Evolutionary conservation across 2,797 vertebrate species (phyloP).

Genomic region (Gymnocypris eckloni): DNA sequence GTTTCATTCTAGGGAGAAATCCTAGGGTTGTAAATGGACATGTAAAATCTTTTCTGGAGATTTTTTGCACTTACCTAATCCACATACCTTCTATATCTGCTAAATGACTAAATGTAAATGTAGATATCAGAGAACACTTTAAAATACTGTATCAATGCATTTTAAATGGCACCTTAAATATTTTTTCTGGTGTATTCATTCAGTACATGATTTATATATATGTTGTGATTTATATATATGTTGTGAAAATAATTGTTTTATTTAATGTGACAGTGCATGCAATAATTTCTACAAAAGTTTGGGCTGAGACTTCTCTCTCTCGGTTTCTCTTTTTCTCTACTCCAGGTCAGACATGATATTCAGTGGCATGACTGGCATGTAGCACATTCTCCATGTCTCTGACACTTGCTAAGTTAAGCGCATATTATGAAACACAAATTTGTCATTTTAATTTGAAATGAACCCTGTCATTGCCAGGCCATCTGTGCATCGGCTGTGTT

Average conservation of each 20-base stretch:
- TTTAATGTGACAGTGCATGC: background rate
- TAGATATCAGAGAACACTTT: too few relatives aligned
- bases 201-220: background rate
- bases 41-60: too few relatives aligned
- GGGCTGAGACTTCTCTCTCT: background rate
- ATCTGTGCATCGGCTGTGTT: slow-evolving; percentile 51
- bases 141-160: too few relatives aligned
- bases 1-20: too few relatives aligned
- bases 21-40: too few relatives aligned
- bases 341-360: slow-evolving; percentile 6
- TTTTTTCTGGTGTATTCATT: background rate
- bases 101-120: too few relatives aligned
- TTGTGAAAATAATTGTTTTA: background rate
- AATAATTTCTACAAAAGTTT: background rate
- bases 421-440: slow-evolving; percentile 43
- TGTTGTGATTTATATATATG: background rate
- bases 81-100: too few relatives aligned
- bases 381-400: slow-evolving; percentile 41
- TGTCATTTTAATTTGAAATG: slow-evolving; percentile 60
- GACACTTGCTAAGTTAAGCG: slow-evolving; percentile 38
- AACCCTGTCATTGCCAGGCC: slow-evolving; percentile 51
- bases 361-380: slow-evolving; percentile 19
- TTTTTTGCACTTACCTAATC: too few relatives aligned
- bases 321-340: background rate
- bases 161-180: too few relatives aligned